These are phyloP conservation scores for Mionectes macconnelli DNA, from an alignment of 2,113 vertebrate genomes.

Conservation along the genomic window DNA sequence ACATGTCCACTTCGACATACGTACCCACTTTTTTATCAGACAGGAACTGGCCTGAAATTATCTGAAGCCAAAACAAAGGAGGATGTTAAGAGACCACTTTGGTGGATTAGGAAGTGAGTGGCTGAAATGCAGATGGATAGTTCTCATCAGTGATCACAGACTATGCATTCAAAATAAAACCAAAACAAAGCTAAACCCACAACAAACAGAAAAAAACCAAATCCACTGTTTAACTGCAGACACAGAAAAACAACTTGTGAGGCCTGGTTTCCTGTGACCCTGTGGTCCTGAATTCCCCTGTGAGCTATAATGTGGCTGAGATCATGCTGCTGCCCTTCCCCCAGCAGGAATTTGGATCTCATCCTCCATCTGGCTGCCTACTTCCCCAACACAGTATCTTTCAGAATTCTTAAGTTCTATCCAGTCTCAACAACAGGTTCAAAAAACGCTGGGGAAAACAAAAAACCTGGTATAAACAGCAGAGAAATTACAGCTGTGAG, in stretches of 20 bases:
- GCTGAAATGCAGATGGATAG: background rate
- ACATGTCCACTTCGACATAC: slow-evolving; percentile 97
- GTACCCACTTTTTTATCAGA: slow-evolving; percentile 96
- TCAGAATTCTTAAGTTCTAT: background rate
- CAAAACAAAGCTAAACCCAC: background rate
- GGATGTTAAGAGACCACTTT: background rate
- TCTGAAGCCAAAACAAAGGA: slow-evolving; percentile 72
- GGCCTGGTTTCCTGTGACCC: background rate
- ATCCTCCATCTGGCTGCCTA: background rate
- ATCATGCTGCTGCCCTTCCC: background rate
- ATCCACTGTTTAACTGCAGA: background rate
- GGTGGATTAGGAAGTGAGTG: background rate
- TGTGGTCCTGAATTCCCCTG: background rate
- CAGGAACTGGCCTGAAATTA: slow-evolving; percentile 97
- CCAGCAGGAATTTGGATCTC: background rate
- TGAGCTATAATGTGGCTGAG: background rate
- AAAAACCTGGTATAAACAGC: background rate
- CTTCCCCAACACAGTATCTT: background rate
- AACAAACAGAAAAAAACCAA: background rate
- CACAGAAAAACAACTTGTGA: background rate
- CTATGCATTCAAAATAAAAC: background rate
- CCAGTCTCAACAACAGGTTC: background rate
- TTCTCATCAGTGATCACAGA: background rate
- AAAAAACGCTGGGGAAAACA: background rate
- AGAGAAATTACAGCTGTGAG: background rate